Percentiles rank a stretch among this genome's conserved stretches.
Conservation (phyloP, 2,888 invertebrate species). For the Ectobius pallidus region DNA sequence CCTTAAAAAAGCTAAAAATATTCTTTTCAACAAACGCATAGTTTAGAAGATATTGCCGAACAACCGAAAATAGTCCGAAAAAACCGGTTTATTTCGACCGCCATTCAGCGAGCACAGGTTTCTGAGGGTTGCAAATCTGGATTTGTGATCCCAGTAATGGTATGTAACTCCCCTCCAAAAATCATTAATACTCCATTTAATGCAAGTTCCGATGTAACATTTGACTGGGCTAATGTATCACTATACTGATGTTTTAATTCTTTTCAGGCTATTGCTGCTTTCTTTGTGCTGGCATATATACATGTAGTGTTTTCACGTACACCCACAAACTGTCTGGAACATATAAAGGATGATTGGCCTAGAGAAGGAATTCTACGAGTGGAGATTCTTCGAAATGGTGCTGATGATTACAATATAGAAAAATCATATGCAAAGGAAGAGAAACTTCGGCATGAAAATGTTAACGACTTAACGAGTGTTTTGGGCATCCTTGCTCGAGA, state of each 20-base stretch:
- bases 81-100: no score
- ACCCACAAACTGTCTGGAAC: conserved; percentile 91
- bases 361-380: conserved; percentile 92
- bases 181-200: no score
- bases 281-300: conserved; percentile 92
- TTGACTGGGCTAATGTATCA: no score
- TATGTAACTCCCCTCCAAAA: no score
- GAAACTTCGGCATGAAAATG: conserved; percentile 70
- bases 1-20: no score
- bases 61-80: no score
- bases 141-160: no score
- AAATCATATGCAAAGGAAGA: conserved; percentile 85
- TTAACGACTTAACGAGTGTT: conserved; percentile 64
- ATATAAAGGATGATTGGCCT: conserved; percentile 90
- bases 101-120: no score
- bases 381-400: conserved; percentile 78
- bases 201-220: no score
- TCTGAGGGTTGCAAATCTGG: no score
- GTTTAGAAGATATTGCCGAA: no score
- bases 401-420: conserved; percentile 76
- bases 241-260: conserved; percentile 44
- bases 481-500: conserved; percentile 69
- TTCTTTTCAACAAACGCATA: no score
- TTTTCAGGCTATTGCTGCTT: conserved; percentile 76
- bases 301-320: conserved; percentile 92